Evolutionary conservation across 2,888 invertebrate genomes (phyloP).

Genomic region (Lithosia quadra): DNA sequence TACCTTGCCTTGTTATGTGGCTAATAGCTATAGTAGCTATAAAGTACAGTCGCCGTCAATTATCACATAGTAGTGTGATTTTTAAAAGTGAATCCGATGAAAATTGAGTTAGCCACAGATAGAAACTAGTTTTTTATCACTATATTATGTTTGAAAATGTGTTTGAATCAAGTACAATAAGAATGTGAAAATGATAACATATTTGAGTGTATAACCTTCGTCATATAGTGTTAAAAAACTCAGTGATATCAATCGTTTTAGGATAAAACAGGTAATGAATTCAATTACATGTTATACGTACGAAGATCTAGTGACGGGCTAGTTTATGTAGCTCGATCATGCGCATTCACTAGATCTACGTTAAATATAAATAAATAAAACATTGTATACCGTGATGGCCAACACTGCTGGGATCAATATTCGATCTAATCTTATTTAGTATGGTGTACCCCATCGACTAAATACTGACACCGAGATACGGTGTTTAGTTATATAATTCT

Average conservation of each 20-base stretch:
- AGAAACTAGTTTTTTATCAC: background rate
- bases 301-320: background rate
- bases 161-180: background rate
- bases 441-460: too few relatives aligned
- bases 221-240: background rate
- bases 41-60: background rate
- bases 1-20: background rate
- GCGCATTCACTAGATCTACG: background rate
- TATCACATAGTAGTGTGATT: background rate
- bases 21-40: background rate
- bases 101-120: background rate
- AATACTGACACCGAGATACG: background rate
- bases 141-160: background rate
- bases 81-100: background rate
- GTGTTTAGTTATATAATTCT: background rate
- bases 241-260: background rate
- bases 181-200: too few relatives aligned
- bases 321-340: background rate
- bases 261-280: background rate
- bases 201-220: background rate
- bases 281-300: background rate
- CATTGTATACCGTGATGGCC: too few relatives aligned
- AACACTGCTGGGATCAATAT: background rate
- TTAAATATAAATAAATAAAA: background rate
- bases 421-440: background rate